A percentile compares a stretch with the other conserved stretches of the same genome.
Conservation (phyloP, 2,888 invertebrate genomes). For the Apamea monoglypha region DNA sequence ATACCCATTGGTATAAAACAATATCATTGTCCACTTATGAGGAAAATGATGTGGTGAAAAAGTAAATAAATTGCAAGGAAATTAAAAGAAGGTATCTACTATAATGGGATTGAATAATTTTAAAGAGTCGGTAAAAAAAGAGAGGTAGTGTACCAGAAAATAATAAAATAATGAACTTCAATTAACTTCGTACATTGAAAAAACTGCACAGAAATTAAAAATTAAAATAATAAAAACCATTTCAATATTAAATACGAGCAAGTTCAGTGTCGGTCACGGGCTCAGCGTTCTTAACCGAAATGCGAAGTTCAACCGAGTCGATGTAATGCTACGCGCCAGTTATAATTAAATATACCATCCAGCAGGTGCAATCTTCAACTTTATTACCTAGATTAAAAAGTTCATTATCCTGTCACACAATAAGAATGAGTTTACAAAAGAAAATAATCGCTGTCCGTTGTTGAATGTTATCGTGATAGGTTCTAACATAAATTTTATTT, state of each 20-base stretch:
- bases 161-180: constrained; percentile 38
- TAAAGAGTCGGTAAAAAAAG: neutral
- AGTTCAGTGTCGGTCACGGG: constrained; percentile 74
- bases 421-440: constrained; percentile 34
- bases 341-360: constrained; percentile 49
- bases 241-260: constrained; percentile 54
- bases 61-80: neutral
- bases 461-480: constrained; percentile 60
- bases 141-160: constrained; percentile 34
- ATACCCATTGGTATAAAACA: neutral
- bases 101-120: neutral
- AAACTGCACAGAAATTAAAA: constrained; percentile 22
- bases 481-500: constrained; percentile 57
- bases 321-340: constrained; percentile 49
- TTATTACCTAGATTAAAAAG: constrained; percentile 23
- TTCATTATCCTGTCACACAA: constrained; percentile 30
- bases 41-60: neutral
- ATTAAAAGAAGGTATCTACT: constrained; percentile 1
- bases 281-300: constrained; percentile 51
- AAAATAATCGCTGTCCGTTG: constrained; percentile 52
- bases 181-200: constrained; percentile 2
- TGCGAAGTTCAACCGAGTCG: constrained; percentile 46
- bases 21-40: no score
- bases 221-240: constrained; percentile 33
- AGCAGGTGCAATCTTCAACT: constrained; percentile 53